Conservation (phyloP, 2,797 vertebrate genomes). For the Agapornis canus region DNA sequence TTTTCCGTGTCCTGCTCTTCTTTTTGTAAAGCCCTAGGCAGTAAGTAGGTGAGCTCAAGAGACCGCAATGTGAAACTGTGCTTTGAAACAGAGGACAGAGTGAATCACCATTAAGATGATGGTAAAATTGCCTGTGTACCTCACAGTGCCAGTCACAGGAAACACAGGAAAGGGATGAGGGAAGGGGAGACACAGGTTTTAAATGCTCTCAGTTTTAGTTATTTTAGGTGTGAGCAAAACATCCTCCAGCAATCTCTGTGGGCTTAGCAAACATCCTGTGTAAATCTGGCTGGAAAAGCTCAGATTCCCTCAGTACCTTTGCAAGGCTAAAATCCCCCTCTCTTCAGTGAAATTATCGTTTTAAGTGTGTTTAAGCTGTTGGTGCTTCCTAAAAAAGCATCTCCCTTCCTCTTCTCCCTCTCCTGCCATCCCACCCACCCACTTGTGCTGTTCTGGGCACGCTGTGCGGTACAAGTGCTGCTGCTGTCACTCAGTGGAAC, state of each 20-base stretch:
- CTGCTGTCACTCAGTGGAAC: conserved; percentile 36
- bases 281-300: conserved; percentile 2
- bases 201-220: neutral
- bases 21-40: neutral
- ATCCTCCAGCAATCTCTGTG: neutral
- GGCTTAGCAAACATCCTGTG: neutral
- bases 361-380: conserved; percentile 23
- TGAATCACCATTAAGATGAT: neutral
- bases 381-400: conserved; percentile 56
- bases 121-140: neutral
- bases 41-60: neutral
- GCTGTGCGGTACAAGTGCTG: conserved; percentile 36
- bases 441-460: conserved; percentile 55
- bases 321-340: neutral
- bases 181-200: neutral
- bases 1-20: neutral
- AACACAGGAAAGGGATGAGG: neutral
- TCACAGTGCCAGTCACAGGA: neutral
- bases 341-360: conserved; percentile 35
- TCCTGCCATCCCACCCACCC: conserved; percentile 48
- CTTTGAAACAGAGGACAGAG: neutral
- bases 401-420: neutral
- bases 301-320: neutral
- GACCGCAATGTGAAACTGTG: neutral
- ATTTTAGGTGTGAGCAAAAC: neutral